Evolutionary conservation across 2,888 invertebrate species (phyloP).

Genomic region (Ditula angustiorana): DNA sequence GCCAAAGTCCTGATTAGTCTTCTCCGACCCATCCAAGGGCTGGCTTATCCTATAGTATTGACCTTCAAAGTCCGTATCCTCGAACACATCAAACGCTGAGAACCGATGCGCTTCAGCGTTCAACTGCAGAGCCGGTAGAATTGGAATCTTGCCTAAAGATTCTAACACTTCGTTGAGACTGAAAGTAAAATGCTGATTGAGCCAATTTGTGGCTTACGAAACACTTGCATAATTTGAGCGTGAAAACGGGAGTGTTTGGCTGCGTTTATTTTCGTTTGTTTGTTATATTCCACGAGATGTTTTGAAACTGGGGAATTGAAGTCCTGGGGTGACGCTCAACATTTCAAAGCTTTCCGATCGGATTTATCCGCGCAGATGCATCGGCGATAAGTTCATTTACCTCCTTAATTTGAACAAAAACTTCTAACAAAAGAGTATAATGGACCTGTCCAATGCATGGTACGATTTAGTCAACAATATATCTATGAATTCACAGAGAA

Average conservation of each 20-base stretch:
- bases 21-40: slow-evolving; percentile 71
- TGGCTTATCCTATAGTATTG: slow-evolving; percentile 71
- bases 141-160: slow-evolving; percentile 92
- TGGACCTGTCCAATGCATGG: slow-evolving; percentile 4
- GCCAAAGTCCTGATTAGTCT: slow-evolving; percentile 71
- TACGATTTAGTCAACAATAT: slow-evolving; percentile 14
- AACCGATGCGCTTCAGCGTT: slow-evolving; percentile 87
- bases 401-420: not conserved
- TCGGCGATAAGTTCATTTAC: not conserved
- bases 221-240: slow-evolving; percentile 35
- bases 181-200: slow-evolving; percentile 52
- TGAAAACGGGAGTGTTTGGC: slow-evolving; percentile 7
- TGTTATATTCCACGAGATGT: not conserved
- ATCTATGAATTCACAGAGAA: not conserved
- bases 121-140: slow-evolving; percentile 90
- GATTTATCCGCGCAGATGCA: not conserved
- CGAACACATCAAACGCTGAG: slow-evolving; percentile 87
- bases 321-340: not conserved
- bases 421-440: not conserved
- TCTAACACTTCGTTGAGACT: slow-evolving; percentile 91
- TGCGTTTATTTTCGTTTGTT: slow-evolving; percentile 6
- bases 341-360: not conserved
- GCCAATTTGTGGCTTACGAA: slow-evolving; percentile 35
- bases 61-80: slow-evolving; percentile 80
- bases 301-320: not conserved